Percentiles rank a stretch among this genome's conserved stretches.
These are phyloP conservation scores for Sinodicranocentrus sp. DNA, from an alignment of 2,888 invertebrate species.

Conservation along the genomic window DNA sequence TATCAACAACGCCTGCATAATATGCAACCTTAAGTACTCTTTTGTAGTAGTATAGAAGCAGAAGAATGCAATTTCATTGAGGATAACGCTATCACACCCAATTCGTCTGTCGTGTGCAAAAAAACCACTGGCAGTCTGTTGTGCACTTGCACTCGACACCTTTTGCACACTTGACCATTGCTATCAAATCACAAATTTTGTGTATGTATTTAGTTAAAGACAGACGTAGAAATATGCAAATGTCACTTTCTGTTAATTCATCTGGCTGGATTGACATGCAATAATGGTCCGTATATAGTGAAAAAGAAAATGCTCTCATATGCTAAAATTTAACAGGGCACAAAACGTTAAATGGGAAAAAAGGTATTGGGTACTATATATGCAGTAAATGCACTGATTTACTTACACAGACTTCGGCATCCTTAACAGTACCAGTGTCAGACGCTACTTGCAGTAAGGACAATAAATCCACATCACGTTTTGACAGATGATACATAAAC, in stretches of 20 bases:
- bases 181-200: neutral
- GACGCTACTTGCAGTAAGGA: too few species aligned
- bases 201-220: neutral
- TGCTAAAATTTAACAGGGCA: too few species aligned
- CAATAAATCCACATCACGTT: neutral
- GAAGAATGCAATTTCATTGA: conserved; percentile 23
- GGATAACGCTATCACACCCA: conserved; percentile 11
- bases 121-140: too few species aligned
- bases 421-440: neutral
- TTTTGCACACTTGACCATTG: neutral
- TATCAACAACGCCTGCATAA: conserved; percentile 16
- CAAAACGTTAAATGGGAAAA: too few species aligned
- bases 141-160: too few species aligned
- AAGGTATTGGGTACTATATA: neutral
- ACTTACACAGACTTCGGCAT: neutral
- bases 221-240: neutral
- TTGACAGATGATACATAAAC: neutral
- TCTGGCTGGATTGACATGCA: neutral
- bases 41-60: neutral
- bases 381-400: neutral
- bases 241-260: neutral
- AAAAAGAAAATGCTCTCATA: too few species aligned
- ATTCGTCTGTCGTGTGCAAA: too few species aligned
- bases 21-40: too few species aligned
- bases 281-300: neutral